Conservation (phyloP, 2,888 invertebrate species). For the Opisthograptis luteolata region DNA sequence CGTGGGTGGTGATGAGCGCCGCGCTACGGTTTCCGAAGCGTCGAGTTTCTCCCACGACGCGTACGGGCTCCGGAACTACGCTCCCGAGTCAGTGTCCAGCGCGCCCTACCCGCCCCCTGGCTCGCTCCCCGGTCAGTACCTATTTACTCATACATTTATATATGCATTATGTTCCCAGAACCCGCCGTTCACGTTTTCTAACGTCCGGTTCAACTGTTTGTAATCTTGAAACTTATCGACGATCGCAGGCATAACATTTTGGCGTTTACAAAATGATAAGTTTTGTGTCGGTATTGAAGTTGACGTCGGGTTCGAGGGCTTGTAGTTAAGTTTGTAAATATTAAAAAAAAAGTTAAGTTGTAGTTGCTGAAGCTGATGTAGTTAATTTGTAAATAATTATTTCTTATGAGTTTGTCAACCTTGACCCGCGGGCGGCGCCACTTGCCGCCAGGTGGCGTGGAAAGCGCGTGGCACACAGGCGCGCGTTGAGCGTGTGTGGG, state of each 20-base stretch:
- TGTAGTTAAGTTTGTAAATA: no score
- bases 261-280: conserved; percentile 74
- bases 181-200: conserved; percentile 62
- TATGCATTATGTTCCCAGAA: conserved; percentile 44
- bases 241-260: conserved; percentile 65
- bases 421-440: conserved; percentile 63
- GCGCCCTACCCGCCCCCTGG: conserved; percentile 92
- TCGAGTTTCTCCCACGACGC: conserved; percentile 89
- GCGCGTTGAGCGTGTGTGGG: conserved; percentile 50
- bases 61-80: conserved; percentile 90
- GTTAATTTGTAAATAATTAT: conserved; percentile 72
- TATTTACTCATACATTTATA: conserved; percentile 42
- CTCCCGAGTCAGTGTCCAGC: conserved; percentile 88
- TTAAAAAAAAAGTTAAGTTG: no score
- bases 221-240: conserved; percentile 76
- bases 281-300: conserved; percentile 40
- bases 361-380: conserved; percentile 49
- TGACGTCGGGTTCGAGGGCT: conserved; percentile 32
- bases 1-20: conserved; percentile 88
- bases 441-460: conserved; percentile 74
- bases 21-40: conserved; percentile 86
- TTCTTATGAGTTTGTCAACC: conserved; percentile 77
- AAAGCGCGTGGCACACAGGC: conserved; percentile 47
- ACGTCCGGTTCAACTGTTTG: conserved; percentile 69
- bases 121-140: conserved; percentile 83